Conservation (phyloP, 2,113 vertebrate genomes). For the Eleginops maclovinus region DNA sequence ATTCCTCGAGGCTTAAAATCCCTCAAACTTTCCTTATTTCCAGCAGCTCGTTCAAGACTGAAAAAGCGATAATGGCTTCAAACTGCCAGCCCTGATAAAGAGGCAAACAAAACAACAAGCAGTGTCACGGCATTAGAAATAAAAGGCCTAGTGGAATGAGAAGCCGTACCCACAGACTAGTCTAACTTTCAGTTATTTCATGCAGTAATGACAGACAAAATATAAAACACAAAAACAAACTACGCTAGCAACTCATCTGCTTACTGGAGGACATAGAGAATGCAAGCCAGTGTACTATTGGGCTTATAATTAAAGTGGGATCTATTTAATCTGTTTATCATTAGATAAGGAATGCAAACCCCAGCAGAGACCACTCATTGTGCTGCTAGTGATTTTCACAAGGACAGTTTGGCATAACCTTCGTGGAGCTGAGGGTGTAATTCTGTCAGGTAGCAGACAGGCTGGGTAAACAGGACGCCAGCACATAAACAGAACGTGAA, state of each 20-base stretch:
- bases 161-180: constrained; percentile 34
- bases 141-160: constrained; percentile 56
- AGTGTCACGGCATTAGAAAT: constrained; percentile 71
- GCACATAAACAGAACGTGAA: constrained; percentile 39
- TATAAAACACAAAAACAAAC: neutral
- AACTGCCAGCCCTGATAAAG: constrained; percentile 53
- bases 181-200: constrained; percentile 40
- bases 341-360: constrained; percentile 1
- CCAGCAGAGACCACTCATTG: constrained; percentile 12
- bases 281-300: neutral
- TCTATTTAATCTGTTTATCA: constrained; percentile 32
- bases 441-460: constrained; percentile 53
- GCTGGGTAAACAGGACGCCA: constrained; percentile 43
- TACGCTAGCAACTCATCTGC: constrained; percentile 3
- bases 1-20: constrained; percentile 40
- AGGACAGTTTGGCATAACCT: constrained; percentile 61
- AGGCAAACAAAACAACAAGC: constrained; percentile 69
- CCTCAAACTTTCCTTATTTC: constrained; percentile 42
- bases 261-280: constrained; percentile 10
- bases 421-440: constrained; percentile 32
- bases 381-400: constrained; percentile 46
- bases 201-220: no score
- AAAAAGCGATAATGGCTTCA: constrained; percentile 57
- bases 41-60: constrained; percentile 55
- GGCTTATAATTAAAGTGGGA: constrained; percentile 30